Base-by-base conservation (phyloP, 1,140 invertebrate genomes). In the Heliconius himera region DNA sequence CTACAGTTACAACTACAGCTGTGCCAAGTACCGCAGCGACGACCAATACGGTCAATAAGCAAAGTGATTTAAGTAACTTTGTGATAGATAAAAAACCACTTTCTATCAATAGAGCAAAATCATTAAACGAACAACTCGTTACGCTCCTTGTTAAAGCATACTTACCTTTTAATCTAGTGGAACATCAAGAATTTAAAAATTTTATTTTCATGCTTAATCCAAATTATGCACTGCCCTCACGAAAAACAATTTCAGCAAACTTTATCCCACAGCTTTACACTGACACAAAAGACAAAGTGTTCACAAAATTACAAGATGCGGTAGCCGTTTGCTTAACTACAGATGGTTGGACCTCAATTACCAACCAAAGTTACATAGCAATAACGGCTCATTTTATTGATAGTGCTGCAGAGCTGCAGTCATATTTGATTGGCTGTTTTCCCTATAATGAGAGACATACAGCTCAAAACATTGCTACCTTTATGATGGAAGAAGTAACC, bases 291-390 rank as follows among this genome's bases (percentile, higher is more conserved):
- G 38, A 41, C 11, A 41, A 41, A 41, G 1, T 41, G 38, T 2
- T 41, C 11, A 41, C 38, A 41, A 41, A 41, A 11, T 33, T 70
- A 29, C 18, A 70, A 13, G 26, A 70, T 16, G 49, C 49, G 4
- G 70, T 71, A 36, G 70, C 70, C 16, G 70, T 71, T 2, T 18
- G 29, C 13, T 36, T 71, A 71, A 71, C 70, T 13, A 71, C 29
- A 16, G 70, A 36, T 8, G 49, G 49, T 51, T 51, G 26, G 70
- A 71, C 22, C 5, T 33, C 13, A 0, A 33, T 71, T 29, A 71
- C 33, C 3, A 71, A 71, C 18, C 70, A 71, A 71, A 71, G 70
- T 71, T 36, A 71, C 1, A 71, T 71, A 26, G 70, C 70, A 71
- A 71, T 71, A 71, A 33, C 13, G 8, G 29, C 29, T 8, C 70